Evolutionary conservation across 2,888 invertebrate species (phyloP).

Genomic region (Junonia oenone): DNA sequence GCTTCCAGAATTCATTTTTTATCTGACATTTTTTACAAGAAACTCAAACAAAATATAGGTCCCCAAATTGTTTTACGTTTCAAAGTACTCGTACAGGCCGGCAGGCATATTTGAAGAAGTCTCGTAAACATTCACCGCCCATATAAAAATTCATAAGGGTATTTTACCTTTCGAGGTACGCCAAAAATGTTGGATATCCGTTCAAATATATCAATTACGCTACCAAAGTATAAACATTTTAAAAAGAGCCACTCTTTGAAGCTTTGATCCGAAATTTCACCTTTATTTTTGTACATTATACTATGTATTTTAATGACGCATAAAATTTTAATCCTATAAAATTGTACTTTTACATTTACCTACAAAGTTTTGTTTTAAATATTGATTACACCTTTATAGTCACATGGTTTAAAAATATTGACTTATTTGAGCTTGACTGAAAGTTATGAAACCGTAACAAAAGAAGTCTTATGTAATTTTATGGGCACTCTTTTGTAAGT

Average conservation of each 20-base stretch:
- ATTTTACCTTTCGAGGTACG: constrained; percentile 26
- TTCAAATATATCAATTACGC: constrained; percentile 13
- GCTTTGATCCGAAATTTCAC: neutral
- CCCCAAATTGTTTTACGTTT: constrained; percentile 25
- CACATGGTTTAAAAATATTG: too few relatives aligned
- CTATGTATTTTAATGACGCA: too few relatives aligned
- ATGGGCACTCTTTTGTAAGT: too few relatives aligned
- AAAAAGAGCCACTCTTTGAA: neutral
- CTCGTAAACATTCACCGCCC: constrained; percentile 30
- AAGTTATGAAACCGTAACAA: too few relatives aligned
- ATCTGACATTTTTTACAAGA: neutral
- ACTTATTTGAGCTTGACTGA: too few relatives aligned
- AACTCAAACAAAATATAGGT: constrained; percentile 23
- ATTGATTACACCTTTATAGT: too few relatives aligned
- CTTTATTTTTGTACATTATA: too few relatives aligned
- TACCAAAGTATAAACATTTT: neutral
- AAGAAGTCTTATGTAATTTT: too few relatives aligned
- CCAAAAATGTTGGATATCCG: constrained; percentile 19
- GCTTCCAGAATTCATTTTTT: neutral
- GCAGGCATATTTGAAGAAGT: constrained; percentile 26
- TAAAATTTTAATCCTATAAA: too few relatives aligned
- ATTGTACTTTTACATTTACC: too few relatives aligned
- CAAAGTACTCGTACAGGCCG: constrained; percentile 29
- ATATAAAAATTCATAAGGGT: constrained; percentile 33
- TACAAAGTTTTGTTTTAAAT: too few relatives aligned